phyloP scores from a whole-genome alignment of 1,140 invertebrate genomes.

The Nasonia longicornis region DNA sequence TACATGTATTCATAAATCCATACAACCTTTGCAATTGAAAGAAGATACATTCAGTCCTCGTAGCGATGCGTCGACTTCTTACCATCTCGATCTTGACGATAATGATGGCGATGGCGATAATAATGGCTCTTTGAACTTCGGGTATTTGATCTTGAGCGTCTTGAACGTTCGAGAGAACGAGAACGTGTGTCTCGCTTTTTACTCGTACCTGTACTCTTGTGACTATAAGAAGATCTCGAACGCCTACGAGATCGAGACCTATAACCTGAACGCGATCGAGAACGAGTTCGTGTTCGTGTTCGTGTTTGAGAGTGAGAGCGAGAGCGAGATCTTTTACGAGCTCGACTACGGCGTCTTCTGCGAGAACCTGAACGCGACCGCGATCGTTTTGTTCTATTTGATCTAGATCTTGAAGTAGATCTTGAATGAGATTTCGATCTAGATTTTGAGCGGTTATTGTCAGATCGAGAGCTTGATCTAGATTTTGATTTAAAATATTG shows the following conservation, averaged over 20 bases:
- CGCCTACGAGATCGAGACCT: constrained; percentile 51
- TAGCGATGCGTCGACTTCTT: constrained; percentile 67
- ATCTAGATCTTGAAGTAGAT: constrained; percentile 60
- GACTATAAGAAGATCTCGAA: constrained; percentile 55
- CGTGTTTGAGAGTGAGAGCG: constrained; percentile 50
- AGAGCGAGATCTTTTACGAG: constrained; percentile 56
- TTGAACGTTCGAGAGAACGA: constrained; percentile 54
- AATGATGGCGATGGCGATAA: constrained; percentile 56
- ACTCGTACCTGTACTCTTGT: constrained; percentile 41
- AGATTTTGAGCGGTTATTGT: constrained; percentile 15
- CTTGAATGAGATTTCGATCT: constrained; percentile 53
- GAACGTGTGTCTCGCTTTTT: constrained; percentile 52
- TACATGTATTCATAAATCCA: constrained; percentile 43
- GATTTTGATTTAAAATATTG: constrained; percentile 52
- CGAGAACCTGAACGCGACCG: constrained; percentile 49
- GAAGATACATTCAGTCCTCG: constrained; percentile 61
- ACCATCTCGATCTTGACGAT: constrained; percentile 64
- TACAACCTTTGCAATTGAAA: constrained; percentile 63
- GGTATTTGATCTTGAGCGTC: constrained; percentile 60
- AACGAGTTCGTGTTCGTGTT: constrained; percentile 46
- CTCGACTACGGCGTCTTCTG: constrained; percentile 51
- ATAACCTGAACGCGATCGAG: constrained; percentile 48
- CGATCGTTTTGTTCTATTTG: constrained; percentile 53
- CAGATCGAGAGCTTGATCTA: constrained; percentile 52
- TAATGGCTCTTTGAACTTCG: constrained; percentile 57